Base-by-base conservation (phyloP, 2,113 vertebrate species). In the Tonatia bakeri region DNA sequence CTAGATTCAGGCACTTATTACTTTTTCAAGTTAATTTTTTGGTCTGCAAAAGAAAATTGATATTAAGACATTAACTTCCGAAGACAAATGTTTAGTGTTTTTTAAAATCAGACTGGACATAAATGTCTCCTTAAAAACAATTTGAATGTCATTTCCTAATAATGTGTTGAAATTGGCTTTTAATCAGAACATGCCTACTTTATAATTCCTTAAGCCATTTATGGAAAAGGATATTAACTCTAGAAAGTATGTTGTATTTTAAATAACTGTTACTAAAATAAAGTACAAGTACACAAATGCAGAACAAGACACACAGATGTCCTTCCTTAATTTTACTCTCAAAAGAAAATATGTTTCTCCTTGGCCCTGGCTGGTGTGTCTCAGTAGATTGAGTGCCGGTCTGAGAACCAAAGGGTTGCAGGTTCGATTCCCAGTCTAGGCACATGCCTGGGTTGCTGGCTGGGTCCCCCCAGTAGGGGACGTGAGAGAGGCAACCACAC, bases 1-100 rank as follows among this genome's bases (percentile, higher is more conserved):
- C 10, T 6, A 80, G 6, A 69, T 61, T 89, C 7, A 31, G 43
- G 5, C 4, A 81, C 54, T 52, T 33, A 33, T 61, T 87, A 40
- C 26, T 65, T 75, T 83, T 94, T 47, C 81, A 83, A 86, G 28
- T 92, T 56, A 89, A 17, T 70, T 90, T 87, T 89, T 92, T 72
- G 65, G 28, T 67, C 15, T 75, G 11, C 12, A 17, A 45, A 90
- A 90, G 82, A 67, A 84, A 87, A 93, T 65, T 50, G 1, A 65
- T 65, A 72, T 93, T 93, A 94, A 33, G 7, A 76, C 56, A 47
- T 81, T 95, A 83, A 81, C 3, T 81, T 61, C n/a, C n/a, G 36
- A 73, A 89, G 79, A 69, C 24, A 93, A 88, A 47, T 3, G 54
- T 81, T 45, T 36, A 61, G 16, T 33, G 14, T 75, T 76, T 2